These are phyloP conservation scores for Luperina nickerlii DNA, from an alignment of 2,888 invertebrate genomes.

Conservation along the genomic window DNA sequence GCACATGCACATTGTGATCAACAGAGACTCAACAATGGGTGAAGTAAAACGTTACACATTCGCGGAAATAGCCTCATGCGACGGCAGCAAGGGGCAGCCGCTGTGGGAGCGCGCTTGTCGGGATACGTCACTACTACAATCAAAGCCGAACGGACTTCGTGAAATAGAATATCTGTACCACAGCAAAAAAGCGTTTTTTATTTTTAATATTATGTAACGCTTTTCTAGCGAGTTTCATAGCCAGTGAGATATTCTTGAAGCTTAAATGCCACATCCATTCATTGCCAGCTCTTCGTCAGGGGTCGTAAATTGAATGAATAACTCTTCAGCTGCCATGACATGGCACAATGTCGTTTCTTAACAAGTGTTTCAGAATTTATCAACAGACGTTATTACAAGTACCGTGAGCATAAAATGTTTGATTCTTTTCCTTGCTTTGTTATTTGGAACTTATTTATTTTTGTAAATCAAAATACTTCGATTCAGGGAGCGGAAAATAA, in stretches of 20 bases:
- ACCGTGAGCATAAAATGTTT: background rate
- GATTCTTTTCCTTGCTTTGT: background rate
- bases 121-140: no score
- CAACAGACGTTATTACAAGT: background rate
- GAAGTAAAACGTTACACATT: no score
- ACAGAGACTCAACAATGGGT: no score
- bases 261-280: conserved; percentile 34
- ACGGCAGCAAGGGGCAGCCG: no score
- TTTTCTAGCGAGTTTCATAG: no score
- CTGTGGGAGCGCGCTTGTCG: no score
- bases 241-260: background rate
- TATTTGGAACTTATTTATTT: background rate
- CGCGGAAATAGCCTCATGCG: no score
- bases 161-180: no score
- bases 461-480: background rate
- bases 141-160: no score
- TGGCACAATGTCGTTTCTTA: conserved; percentile 52
- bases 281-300: background rate
- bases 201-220: no score
- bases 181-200: no score
- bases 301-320: conserved; percentile 68
- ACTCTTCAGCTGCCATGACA: conserved; percentile 47
- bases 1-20: no score
- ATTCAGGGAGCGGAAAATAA: background rate
- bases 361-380: conserved; percentile 33